Conservation (phyloP, 2,113 vertebrate species). For the Anhinga rufa region DNA sequence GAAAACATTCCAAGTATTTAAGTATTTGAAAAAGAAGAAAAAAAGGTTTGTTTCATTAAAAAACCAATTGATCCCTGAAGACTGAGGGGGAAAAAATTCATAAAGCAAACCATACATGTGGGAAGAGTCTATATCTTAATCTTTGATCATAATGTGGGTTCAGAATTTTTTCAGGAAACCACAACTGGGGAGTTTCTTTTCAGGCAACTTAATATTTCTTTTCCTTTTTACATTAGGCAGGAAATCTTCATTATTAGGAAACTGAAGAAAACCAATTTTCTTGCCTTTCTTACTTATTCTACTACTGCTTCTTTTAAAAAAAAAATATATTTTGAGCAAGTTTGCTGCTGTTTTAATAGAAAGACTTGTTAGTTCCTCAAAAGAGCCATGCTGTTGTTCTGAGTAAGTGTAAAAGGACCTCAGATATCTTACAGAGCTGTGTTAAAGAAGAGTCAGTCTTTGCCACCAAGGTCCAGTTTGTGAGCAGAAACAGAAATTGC, state of each 20-base stretch:
- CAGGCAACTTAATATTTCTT: background rate
- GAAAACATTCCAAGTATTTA: background rate
- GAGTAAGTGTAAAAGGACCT: background rate
- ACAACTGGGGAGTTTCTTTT: background rate
- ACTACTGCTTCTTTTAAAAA: background rate
- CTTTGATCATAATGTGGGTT: no score
- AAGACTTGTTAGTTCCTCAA: background rate
- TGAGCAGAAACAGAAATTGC: background rate
- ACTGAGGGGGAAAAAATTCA: background rate
- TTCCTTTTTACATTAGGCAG: background rate
- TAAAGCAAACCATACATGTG: background rate
- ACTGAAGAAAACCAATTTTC: background rate
- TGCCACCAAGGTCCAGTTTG: background rate
- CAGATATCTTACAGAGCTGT: rapidly evolving
- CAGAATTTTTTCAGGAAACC: background rate
- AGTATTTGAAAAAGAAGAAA: background rate
- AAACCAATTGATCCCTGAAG: background rate
- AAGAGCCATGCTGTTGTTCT: background rate
- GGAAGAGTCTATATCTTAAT: background rate
- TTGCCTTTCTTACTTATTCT: background rate
- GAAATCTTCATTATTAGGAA: background rate
- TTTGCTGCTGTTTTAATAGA: background rate
- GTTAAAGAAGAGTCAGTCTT: background rate
- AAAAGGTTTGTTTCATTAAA: background rate
- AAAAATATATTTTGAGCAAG: background rate